Percentiles rank a stretch among this genome's conserved stretches.
These are phyloP conservation scores for Agelas oroides DNA, from an alignment of 37 sponge, comb jelly and placozoan species.

Conservation along the genomic window DNA sequence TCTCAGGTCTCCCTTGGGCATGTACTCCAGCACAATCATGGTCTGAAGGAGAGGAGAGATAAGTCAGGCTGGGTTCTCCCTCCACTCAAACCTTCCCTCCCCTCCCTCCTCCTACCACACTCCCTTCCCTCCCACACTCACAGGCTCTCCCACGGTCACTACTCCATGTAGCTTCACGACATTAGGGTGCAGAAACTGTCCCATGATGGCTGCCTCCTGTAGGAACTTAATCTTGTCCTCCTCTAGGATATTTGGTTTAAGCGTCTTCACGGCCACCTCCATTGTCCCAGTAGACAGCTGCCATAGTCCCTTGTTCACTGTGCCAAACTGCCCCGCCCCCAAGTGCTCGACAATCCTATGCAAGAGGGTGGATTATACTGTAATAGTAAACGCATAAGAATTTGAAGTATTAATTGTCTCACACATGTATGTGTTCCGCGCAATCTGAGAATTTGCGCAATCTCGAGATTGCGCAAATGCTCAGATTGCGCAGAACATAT, in stretches of 20 bases:
- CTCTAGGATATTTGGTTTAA: conserved; percentile 35
- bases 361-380: background rate
- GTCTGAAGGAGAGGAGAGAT: conserved; percentile 18
- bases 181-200: conserved; percentile 70
- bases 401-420: background rate
- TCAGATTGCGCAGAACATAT: too few species aligned
- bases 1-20: conserved; percentile 65
- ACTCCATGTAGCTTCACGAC: conserved; percentile 65
- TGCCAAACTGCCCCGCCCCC: conserved; percentile 73
- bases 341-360: conserved; percentile 37
- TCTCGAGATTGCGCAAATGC: background rate
- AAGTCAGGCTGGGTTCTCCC: too few species aligned
- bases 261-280: conserved; percentile 65
- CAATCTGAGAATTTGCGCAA: too few species aligned
- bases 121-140: conserved; percentile 21
- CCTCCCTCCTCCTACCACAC: too few species aligned
- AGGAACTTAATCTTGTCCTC: conserved; percentile 70
- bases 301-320: conserved; percentile 54
- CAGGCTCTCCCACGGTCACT: conserved; percentile 71
- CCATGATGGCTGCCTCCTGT: conserved; percentile 77
- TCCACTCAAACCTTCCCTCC: too few species aligned
- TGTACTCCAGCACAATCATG: conserved; percentile 73
- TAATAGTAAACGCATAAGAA: background rate
- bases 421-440: too few species aligned
- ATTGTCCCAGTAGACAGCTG: background rate